phyloP scores from a whole-genome alignment of 2,113 vertebrate species.

The Vulpes vulpes region DNA sequence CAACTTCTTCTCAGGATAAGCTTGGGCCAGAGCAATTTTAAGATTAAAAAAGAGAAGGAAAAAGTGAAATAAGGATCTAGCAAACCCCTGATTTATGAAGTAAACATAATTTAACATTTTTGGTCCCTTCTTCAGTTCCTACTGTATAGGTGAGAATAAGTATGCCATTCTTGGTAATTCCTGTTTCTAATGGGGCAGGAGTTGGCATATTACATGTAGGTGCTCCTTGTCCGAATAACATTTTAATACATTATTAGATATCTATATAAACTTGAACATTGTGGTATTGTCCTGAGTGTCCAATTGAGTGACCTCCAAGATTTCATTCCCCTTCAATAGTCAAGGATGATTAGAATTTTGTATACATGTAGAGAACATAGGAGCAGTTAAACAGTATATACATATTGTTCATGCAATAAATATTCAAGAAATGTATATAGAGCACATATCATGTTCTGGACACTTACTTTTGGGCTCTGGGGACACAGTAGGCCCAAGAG shows the following conservation, averaged over 20 bases:
- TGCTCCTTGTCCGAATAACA: neutral
- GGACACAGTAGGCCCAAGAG: neutral
- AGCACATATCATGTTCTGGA: neutral
- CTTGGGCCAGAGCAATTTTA: slow-evolving; percentile 13
- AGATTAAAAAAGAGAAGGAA: neutral
- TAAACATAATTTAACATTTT: neutral
- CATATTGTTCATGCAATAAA: neutral
- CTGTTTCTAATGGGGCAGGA: neutral
- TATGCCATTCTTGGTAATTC: neutral
- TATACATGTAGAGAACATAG: neutral
- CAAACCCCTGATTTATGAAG: slow-evolving; percentile 14
- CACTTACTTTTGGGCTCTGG: neutral
- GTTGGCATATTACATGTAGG: neutral
- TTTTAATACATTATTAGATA: slow-evolving; percentile 30
- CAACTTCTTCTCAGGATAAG: slow-evolving; percentile 13
- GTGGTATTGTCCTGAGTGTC: neutral
- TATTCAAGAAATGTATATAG: neutral
- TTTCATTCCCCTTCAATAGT: neutral
- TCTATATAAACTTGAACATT: neutral
- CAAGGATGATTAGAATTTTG: neutral
- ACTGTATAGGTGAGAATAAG: neutral
- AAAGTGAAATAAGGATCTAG: slow-evolving; percentile 4
- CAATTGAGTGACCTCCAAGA: neutral
- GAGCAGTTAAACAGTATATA: neutral
- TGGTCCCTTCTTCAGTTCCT: neutral